phyloP scores from a whole-genome alignment of 2,797 vertebrate species.

The Hoplostethus atlanticus region DNA sequence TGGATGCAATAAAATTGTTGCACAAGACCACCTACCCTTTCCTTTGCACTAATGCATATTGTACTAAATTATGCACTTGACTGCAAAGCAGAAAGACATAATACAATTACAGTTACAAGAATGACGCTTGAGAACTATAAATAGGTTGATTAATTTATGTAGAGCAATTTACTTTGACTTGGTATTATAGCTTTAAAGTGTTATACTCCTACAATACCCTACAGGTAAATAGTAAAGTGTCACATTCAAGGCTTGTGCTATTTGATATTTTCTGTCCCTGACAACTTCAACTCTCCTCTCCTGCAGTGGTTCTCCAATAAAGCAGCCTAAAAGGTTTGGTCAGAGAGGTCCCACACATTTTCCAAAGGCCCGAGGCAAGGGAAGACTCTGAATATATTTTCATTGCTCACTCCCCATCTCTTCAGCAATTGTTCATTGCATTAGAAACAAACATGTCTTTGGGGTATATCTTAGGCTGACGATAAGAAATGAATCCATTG shows the following conservation, averaged over 20 bases:
- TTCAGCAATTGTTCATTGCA: constrained; percentile 59
- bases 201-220: constrained; percentile 4
- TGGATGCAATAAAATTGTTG: neutral
- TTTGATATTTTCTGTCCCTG: neutral
- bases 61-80: neutral
- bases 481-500: constrained; percentile 69
- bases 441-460: constrained; percentile 68
- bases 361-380: constrained; percentile 49
- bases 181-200: constrained; percentile 21
- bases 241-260: constrained; percentile 16
- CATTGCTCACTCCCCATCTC: constrained; percentile 66
- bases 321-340: constrained; percentile 33
- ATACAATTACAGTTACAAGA: neutral
- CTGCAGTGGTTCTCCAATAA: constrained; percentile 16
- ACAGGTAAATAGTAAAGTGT: neutral
- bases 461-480: constrained; percentile 53
- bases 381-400: constrained; percentile 57
- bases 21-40: neutral
- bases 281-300: constrained; percentile 7
- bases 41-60: neutral
- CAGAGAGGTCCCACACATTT: constrained; percentile 57
- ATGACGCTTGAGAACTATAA: neutral
- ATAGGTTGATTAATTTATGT: neutral
- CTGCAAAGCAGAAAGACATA: too few relatives aligned
- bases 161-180: neutral